Conservation (phyloP, 2,888 invertebrate genomes). For the Pyrgus malvae region DNA sequence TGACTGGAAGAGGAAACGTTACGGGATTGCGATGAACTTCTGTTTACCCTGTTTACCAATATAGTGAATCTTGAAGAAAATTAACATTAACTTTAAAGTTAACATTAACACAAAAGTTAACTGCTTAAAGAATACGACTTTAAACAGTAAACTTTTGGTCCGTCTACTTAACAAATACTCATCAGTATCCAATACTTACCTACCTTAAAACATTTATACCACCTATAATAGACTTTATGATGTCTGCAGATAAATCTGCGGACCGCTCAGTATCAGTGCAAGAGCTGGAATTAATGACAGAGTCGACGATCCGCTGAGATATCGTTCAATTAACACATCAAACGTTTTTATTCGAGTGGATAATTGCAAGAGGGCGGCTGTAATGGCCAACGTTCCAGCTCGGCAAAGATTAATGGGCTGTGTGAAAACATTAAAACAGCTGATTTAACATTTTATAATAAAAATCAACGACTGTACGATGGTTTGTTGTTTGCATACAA, state of each 20-base stretch:
- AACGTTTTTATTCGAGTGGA: constrained; percentile 79
- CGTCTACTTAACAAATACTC: no score
- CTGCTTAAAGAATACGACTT: no score
- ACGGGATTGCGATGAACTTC: constrained; percentile 47
- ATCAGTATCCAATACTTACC: background rate
- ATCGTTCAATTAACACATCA: constrained; percentile 80
- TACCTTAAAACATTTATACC: background rate
- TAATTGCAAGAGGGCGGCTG: constrained; percentile 73
- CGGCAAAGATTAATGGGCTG: constrained; percentile 75
- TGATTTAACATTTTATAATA: constrained; percentile 73
- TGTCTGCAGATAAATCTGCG: constrained; percentile 40
- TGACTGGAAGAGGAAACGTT: constrained; percentile 60
- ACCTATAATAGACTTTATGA: constrained; percentile 41
- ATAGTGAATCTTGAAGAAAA: constrained; percentile 38
- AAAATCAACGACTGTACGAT: constrained; percentile 62
- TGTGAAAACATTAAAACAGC: constrained; percentile 72
- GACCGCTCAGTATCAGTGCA: constrained; percentile 51
- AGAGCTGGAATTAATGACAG: constrained; percentile 70
- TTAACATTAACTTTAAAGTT: no score
- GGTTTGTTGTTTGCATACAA: constrained; percentile 55
- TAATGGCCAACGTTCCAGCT: constrained; percentile 72
- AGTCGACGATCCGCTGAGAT: constrained; percentile 67
- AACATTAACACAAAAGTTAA: no score
- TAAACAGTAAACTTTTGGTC: no score
- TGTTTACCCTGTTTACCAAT: constrained; percentile 50